Percentiles rank a stretch among this genome's conserved stretches.
Conservation (phyloP, 2,888 invertebrate genomes). For the Leptogaster cylindrica region DNA sequence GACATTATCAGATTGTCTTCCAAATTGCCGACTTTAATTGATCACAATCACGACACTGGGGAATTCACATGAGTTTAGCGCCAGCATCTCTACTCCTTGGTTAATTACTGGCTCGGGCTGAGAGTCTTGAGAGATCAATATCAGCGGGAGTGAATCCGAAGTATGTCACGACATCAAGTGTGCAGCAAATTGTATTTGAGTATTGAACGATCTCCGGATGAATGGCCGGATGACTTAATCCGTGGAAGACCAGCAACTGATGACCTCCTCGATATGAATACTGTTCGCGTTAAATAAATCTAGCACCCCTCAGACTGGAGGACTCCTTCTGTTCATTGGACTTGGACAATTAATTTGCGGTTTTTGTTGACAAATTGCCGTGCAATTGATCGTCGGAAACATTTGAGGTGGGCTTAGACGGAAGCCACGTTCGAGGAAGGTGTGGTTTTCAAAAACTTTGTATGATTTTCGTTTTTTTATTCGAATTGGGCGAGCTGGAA, state of each 20-base stretch:
- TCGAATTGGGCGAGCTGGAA: not conserved
- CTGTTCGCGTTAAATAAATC: conserved; percentile 11
- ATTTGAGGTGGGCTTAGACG: not conserved
- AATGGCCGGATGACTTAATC: conserved; percentile 30
- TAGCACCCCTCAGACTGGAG: not conserved
- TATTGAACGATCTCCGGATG: conserved; percentile 2
- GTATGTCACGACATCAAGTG: conserved; percentile 35
- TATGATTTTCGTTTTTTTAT: not conserved
- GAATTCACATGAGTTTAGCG: conserved; percentile 23
- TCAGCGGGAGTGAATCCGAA: conserved; percentile 19
- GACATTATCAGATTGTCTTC: conserved; percentile 36
- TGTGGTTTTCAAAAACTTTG: conserved; percentile 3
- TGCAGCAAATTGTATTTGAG: conserved; percentile 31
- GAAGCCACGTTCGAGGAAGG: not conserved
- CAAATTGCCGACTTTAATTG: conserved; percentile 37
- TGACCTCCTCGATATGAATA: conserved; percentile 18
- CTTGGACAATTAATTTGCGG: conserved; percentile 5
- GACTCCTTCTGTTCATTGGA: too few species aligned
- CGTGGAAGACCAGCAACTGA: conserved; percentile 13
- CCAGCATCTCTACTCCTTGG: conserved; percentile 31
- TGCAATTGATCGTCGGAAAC: conserved; percentile 29
- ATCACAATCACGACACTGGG: conserved; percentile 36
- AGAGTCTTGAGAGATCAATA: conserved; percentile 27
- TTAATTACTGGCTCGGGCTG: conserved; percentile 32
- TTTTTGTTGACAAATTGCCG: conserved; percentile 35